Evolutionary conservation across 2,888 invertebrate species (phyloP).

Genomic region (Tipula vernalis): DNA sequence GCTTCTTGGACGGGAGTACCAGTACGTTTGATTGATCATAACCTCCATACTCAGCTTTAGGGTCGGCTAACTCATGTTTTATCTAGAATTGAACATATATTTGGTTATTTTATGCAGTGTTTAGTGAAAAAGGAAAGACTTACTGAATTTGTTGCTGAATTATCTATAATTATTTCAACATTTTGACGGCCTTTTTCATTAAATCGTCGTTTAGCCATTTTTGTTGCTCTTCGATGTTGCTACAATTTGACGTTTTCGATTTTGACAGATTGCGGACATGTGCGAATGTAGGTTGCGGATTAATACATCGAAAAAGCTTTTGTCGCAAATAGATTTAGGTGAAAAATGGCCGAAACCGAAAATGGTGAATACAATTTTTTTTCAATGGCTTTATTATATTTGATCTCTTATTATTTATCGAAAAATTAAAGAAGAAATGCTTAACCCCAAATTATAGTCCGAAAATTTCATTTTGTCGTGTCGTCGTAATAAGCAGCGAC

Average conservation of each 20-base stretch:
- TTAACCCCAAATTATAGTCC: no score
- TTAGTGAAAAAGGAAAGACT: slow-evolving; percentile 13
- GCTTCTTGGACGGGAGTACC: slow-evolving; percentile 70
- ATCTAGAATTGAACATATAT: slow-evolving; percentile 38
- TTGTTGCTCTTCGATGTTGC: slow-evolving; percentile 14
- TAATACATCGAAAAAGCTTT: not conserved
- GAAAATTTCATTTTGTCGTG: no score
- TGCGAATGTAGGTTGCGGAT: not conserved
- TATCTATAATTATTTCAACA: slow-evolving; percentile 55
- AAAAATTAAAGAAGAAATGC: no score
- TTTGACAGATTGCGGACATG: not conserved
- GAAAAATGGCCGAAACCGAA: no score
- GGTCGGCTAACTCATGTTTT: slow-evolving; percentile 43
- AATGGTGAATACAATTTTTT: not conserved
- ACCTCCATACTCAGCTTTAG: slow-evolving; percentile 42
- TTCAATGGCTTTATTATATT: no score
- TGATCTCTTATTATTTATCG: no score
- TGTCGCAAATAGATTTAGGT: not conserved
- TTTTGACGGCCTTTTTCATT: slow-evolving; percentile 66
- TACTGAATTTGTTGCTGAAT: slow-evolving; percentile 56
- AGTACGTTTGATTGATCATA: slow-evolving; percentile 68
- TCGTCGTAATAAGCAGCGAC: no score
- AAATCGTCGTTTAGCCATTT: slow-evolving; percentile 58
- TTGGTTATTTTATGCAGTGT: slow-evolving; percentile 14
- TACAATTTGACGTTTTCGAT: not conserved